Conservation (phyloP, 2,797 vertebrate species). For the Rhinatrema bivittatum region DNA sequence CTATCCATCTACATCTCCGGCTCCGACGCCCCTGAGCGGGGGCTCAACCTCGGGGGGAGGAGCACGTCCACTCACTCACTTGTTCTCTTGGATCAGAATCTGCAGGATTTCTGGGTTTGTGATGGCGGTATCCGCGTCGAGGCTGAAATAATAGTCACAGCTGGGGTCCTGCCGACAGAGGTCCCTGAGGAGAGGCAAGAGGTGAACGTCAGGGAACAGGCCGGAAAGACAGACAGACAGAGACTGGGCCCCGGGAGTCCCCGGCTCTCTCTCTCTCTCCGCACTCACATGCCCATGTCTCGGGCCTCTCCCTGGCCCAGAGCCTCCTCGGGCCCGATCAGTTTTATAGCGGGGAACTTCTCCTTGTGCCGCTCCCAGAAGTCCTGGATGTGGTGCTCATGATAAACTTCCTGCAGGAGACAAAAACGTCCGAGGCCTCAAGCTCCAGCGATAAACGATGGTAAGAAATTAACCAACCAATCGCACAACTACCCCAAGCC, state of each 20-base stretch:
- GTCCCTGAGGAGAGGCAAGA: slow-evolving; percentile 43
- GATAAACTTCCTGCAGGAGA: slow-evolving; percentile 67
- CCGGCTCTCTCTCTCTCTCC: too few species aligned
- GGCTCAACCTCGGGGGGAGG: too few species aligned
- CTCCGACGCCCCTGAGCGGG: too few species aligned
- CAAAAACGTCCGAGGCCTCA: neutral
- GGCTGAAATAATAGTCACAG: slow-evolving; percentile 80
- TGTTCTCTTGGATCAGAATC: slow-evolving; percentile 76
- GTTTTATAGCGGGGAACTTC: slow-evolving; percentile 50
- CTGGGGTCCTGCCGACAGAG: slow-evolving; percentile 58
- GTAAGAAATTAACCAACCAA: too few species aligned
- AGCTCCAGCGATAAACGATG: too few species aligned
- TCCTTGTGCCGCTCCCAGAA: slow-evolving; percentile 60
- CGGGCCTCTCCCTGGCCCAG: slow-evolving; percentile 65
- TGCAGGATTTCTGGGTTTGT: slow-evolving; percentile 64
- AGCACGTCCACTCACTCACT: slow-evolving; percentile 35
- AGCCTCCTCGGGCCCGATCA: slow-evolving; percentile 78
- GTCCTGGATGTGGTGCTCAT: slow-evolving; percentile 68
- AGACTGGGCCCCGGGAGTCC: too few species aligned
- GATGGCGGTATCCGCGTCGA: slow-evolving; percentile 72
- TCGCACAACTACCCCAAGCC: too few species aligned
- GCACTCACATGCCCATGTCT: slow-evolving; percentile 75
- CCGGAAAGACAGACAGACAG: neutral
- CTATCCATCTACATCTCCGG: too few species aligned
- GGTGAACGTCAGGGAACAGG: neutral